Base-by-base conservation (phyloP, 2,888 invertebrate species). In the Heliconius aoede region DNA sequence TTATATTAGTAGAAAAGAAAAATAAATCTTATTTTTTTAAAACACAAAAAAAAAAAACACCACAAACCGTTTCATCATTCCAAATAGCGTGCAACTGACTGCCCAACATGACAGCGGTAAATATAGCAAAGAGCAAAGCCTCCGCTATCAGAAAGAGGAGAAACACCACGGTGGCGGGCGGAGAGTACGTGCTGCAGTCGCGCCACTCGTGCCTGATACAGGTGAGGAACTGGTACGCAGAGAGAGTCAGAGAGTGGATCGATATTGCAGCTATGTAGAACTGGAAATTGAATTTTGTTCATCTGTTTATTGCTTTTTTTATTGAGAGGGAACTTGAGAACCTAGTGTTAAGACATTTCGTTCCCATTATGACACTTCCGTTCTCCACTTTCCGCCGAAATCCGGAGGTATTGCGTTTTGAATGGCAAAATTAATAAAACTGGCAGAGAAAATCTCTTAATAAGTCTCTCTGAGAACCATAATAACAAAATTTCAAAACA, bases 181-280 rank as follows among this genome's bases (percentile, higher is more conserved):
- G 99, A 9, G 98, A 98, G 89, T 98, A 98, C 0, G 97, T 95
- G 60, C 98, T 97, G 90, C 99, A 99, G 82, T 97, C 98, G 85
- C 98, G 97, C 99, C 99, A 99, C 89, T 99, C 99, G 86, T 97
- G 97, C 79, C 97, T 95, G 72, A 99, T 97, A 88, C 99, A 99
- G 82, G 97, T 97, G 78, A 99, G 96, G 88, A 99, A 99, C 91
- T 99, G 99, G 90, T 98, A 97, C 81, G 99, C 95, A 4, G 98
- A 97, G 89, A 99, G 95, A 85, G 98, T 97, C 83, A 99, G 95
- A 21, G 99, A 97, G 94, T 99, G 99, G 81, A 98, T 93, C 68
- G 99, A 99, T 91, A 99, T 97, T 74, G 97, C 95, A n/a, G 99
- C 99, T 85, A 99, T 99, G 92, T 99, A 99, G 90, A 99, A 97